phyloP scores from a whole-genome alignment of 2,797 vertebrate genomes.

The Pitangus sulphuratus region DNA sequence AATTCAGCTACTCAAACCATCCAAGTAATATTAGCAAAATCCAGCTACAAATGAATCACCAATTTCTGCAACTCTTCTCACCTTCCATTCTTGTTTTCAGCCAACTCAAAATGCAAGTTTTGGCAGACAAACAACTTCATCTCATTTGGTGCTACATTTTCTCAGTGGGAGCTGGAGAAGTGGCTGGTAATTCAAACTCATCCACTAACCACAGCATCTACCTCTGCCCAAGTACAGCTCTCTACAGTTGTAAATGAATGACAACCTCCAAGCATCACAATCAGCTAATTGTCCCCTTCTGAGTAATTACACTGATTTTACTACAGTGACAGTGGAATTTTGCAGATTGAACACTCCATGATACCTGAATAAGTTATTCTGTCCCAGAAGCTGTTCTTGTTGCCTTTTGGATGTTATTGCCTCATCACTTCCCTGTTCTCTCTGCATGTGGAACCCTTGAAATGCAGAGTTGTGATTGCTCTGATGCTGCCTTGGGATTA shows the following conservation, averaged over 20 bases:
- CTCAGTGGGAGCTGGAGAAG: neutral
- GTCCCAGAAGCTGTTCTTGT: neutral
- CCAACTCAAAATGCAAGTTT: conserved; percentile 6
- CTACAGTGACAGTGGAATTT: neutral
- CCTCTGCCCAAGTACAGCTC: neutral
- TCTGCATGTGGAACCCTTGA: neutral
- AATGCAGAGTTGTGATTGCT: neutral
- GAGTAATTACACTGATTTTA: neutral
- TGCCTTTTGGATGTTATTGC: neutral
- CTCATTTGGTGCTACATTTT: neutral
- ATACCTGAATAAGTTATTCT: neutral
- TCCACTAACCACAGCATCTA: neutral
- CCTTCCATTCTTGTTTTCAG: neutral
- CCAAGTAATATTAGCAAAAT: neutral
- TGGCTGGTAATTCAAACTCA: conserved; percentile 4
- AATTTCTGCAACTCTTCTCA: neutral
- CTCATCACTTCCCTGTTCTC: neutral
- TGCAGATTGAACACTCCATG: neutral
- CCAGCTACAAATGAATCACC: neutral
- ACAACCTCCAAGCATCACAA: neutral
- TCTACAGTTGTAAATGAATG: neutral
- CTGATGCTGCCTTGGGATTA: neutral
- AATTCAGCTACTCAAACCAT: neutral
- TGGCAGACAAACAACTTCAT: neutral
- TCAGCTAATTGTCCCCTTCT: neutral